A percentile compares a stretch with the other conserved stretches of the same genome.
Evolutionary conservation across 2,888 invertebrate genomes (phyloP).

Genomic region (Drosophila kuntzei): DNA sequence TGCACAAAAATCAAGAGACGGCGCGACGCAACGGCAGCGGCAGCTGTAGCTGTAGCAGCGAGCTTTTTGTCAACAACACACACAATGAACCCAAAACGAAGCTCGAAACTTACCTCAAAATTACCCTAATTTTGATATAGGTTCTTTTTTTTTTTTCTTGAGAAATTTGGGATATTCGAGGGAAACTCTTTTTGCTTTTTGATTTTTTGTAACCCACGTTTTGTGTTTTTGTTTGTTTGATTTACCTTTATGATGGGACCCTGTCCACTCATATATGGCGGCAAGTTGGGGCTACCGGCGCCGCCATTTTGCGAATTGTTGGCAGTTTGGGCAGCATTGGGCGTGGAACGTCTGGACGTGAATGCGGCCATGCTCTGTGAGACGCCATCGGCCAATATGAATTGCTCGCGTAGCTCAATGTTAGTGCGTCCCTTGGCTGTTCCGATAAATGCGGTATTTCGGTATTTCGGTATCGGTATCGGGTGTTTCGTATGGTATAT

Average conservation of each 20-base stretch:
- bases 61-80: slow-evolving; percentile 76
- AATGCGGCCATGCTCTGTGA: slow-evolving; percentile 99
- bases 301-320: slow-evolving; percentile 86
- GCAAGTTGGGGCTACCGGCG: slow-evolving; percentile 81
- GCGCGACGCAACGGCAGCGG: slow-evolving; percentile 51
- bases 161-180: slow-evolving; percentile 17
- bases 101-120: slow-evolving; percentile 65
- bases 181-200: slow-evolving; percentile 28
- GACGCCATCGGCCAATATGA: slow-evolving; percentile 99
- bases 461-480: slow-evolving; percentile 28
- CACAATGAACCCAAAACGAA: slow-evolving; percentile 72
- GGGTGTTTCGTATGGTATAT: slow-evolving; percentile 8
- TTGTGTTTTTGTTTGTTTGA: slow-evolving; percentile 50
- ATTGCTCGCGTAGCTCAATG: slow-evolving; percentile 99
- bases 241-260: slow-evolving; percentile 99
- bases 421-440: slow-evolving; percentile 99
- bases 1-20: slow-evolving; percentile 70
- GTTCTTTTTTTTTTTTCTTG: slow-evolving; percentile 2
- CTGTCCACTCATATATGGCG: slow-evolving; percentile 87
- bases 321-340: slow-evolving; percentile 88
- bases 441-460: slow-evolving; percentile 58
- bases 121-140: background rate
- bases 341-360: slow-evolving; percentile 96
- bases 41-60: slow-evolving; percentile 61
- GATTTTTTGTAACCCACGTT: slow-evolving; percentile 37